Evolutionary conservation across 1,140 invertebrate genomes (phyloP), one percentile per base, ranked within the genome.

Genomic region (Homalodisca vitripennis): DNA sequence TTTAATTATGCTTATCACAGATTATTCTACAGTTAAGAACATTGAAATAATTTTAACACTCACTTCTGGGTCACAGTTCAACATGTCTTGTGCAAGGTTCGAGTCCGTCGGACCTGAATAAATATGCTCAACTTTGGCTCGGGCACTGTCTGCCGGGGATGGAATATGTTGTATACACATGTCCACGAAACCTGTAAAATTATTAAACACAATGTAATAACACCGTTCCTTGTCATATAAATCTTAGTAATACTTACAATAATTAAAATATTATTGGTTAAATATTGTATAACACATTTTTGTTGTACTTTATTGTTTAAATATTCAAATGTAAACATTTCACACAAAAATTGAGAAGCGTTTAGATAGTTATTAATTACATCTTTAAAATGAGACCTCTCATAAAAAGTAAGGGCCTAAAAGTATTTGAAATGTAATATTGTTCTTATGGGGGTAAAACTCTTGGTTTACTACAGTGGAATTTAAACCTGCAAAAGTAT

Each of bases 111-210:
- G 90, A 0, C 96, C 97, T 0, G 94, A 97, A 78, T 98, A 99
- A 63, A 95, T 92, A 75, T 98, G 94, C 73, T 92, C 87, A 32
- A 99, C 89, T 81, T 99, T 99, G 1, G 82, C 84, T 63, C 86
- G 85, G 1, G 95, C 95, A 80, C 95, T 96, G n/a, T 86, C 88
- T 67, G 90, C 82, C 0, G 98, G 98, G 26, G 96, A 98, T 22
- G 92, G 91, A 53, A 99, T 90, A 78, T 98, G 94, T 60, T 93
- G 84, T 0, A 97, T 94, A 75, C 95, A 92, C 95, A 99, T 98
- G 73, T 98, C 96, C 3, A 98, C 96, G 80, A 99, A 95, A 30
- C 97, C 96, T 85, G 75, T 57, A 78, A 13, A 41, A 41, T n/a
- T 41, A 41, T 41, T 41, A 41, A 41, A 10, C 17, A 10, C 34